phyloP scores from a whole-genome alignment of 2,888 invertebrate species.

The Drosophila parthenogenetica region DNA sequence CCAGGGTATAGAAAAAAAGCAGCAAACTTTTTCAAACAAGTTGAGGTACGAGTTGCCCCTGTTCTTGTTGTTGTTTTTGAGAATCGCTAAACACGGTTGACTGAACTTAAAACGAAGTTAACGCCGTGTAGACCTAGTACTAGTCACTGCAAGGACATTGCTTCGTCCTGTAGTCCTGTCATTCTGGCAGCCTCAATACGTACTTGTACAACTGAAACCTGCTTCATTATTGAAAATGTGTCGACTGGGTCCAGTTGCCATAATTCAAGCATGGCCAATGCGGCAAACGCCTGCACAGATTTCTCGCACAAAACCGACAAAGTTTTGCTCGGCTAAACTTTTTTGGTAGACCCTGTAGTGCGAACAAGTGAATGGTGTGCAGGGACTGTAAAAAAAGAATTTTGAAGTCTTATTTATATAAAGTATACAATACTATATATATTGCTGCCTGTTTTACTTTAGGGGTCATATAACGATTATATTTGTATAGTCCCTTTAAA shows the following conservation, averaged over 20 bases:
- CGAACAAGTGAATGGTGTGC: not conserved
- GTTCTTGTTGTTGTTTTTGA: conserved; percentile 15
- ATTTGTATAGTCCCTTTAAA: too few relatives aligned
- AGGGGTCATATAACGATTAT: too few relatives aligned
- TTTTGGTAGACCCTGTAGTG: conserved; percentile 10
- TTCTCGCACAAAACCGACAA: conserved; percentile 23
- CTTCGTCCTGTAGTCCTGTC: conserved; percentile 5
- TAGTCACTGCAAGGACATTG: conserved; percentile 22
- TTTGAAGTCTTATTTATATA: too few relatives aligned
- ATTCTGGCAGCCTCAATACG: conserved; percentile 15
- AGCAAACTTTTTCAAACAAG: conserved; percentile 60
- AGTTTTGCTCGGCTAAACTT: conserved; percentile 43
- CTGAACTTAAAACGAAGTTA: conserved; percentile 74
- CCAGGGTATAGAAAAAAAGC: too few relatives aligned
- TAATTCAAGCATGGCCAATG: conserved; percentile 71
- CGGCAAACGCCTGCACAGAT: conserved; percentile 55
- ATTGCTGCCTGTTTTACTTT: too few relatives aligned
- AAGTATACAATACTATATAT: too few relatives aligned
- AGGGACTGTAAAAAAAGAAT: not conserved
- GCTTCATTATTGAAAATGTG: conserved; percentile 80
- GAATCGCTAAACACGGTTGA: conserved; percentile 59
- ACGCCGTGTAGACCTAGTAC: conserved; percentile 33
- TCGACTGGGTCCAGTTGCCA: conserved; percentile 73
- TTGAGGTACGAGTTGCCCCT: conserved; percentile 45
- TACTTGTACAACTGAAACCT: conserved; percentile 19